phyloP scores from a whole-genome alignment of 2,888 invertebrate genomes.

The Aleiodes alternator region DNA sequence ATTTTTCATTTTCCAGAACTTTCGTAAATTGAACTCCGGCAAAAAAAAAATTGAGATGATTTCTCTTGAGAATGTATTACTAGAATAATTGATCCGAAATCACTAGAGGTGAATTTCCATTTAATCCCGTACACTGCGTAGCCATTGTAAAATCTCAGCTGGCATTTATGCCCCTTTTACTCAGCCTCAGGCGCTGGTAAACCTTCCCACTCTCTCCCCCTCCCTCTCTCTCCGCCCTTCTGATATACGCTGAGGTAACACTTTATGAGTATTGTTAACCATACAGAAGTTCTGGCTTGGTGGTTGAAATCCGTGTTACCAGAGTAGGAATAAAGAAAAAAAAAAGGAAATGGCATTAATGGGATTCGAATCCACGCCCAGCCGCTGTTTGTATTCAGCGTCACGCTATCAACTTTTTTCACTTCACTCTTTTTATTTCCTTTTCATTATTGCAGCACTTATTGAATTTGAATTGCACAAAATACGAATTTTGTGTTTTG shows the following conservation, averaged over 20 bases:
- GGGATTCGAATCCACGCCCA: slow-evolving; percentile 23
- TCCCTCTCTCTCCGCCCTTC: not conserved
- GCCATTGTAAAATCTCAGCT: slow-evolving; percentile 27
- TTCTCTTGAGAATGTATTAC: too few relatives aligned
- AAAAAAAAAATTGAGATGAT: too few relatives aligned
- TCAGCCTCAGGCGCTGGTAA: not conserved
- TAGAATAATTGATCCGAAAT: too few relatives aligned
- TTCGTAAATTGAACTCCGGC: too few relatives aligned
- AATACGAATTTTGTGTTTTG: not conserved
- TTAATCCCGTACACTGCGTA: not conserved
- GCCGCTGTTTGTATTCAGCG: slow-evolving; percentile 30
- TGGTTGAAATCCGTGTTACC: slow-evolving; percentile 19
- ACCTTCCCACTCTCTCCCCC: too few relatives aligned
- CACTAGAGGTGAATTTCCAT: too few relatives aligned
- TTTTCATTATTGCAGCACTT: slow-evolving; percentile 19
- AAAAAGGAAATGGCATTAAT: slow-evolving; percentile 18
- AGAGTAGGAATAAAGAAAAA: not conserved
- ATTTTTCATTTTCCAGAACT: too few relatives aligned
- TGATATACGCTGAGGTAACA: slow-evolving; percentile 34
- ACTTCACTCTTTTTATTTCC: too few relatives aligned
- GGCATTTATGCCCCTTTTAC: slow-evolving; percentile 3
- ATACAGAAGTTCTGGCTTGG: slow-evolving; percentile 12
- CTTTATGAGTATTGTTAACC: slow-evolving; percentile 34
- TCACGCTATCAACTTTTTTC: slow-evolving; percentile 20
- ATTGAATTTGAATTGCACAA: slow-evolving; percentile 10